Evolutionary conservation across 2,888 invertebrate genomes (phyloP).

Genomic region (Digitonthophagus gazella): DNA sequence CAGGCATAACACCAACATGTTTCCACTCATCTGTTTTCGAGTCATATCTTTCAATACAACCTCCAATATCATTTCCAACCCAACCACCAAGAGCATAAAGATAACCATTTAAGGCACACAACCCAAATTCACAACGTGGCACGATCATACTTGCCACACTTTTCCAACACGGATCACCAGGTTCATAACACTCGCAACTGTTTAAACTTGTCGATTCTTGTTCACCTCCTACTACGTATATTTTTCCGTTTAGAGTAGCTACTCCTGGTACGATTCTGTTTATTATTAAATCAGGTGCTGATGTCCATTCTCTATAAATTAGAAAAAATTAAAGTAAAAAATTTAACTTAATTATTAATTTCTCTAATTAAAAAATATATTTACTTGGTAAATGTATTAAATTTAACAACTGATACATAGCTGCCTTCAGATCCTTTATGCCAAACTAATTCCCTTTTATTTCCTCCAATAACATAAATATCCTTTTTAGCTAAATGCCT

Average conservation of each 20-base stretch:
- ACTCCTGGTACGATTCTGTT: conserved; percentile 85
- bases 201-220: conserved; percentile 85
- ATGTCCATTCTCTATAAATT: conserved; percentile 69
- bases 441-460: conserved; percentile 75
- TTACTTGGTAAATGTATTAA: conserved; percentile 72
- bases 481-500: conserved; percentile 83
- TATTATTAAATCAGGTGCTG: conserved; percentile 76
- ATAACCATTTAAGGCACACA: conserved; percentile 78
- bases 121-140: conserved; percentile 85
- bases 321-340: conserved; percentile 1
- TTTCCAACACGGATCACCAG: conserved; percentile 44
- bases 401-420: conserved; percentile 79
- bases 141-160: conserved; percentile 70
- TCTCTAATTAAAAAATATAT: neutral
- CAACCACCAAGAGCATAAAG: conserved; percentile 90
- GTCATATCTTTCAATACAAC: conserved; percentile 84
- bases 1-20: conserved; percentile 73
- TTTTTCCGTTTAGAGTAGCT: conserved; percentile 77
- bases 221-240: conserved; percentile 91
- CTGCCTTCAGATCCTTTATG: conserved; percentile 76
- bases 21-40: conserved; percentile 77
- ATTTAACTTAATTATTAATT: neutral
- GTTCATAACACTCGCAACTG: conserved; percentile 82
- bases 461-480: conserved; percentile 86
- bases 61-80: conserved; percentile 89